Percentiles rank a stretch among this genome's conserved stretches.
phyloP scores from a whole-genome alignment of 2,113 vertebrate species.

The Chascanopsetta lugubris region DNA sequence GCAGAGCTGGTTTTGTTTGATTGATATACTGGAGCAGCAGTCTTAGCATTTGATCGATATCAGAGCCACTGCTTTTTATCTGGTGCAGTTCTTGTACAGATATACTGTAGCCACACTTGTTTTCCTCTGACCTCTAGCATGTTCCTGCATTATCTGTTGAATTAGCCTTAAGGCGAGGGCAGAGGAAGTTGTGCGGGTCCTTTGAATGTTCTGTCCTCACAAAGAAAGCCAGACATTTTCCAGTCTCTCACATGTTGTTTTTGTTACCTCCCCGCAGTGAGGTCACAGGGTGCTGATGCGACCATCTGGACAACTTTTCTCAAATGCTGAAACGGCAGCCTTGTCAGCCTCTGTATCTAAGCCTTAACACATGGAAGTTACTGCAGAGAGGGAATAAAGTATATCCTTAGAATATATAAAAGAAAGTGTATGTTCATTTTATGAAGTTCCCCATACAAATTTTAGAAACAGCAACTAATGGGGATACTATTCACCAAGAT shows the following conservation, averaged over 20 bases:
- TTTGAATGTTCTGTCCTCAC: not conserved
- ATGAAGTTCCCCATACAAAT: too few species aligned
- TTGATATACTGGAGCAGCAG: conserved; percentile 44
- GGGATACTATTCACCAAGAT: too few species aligned
- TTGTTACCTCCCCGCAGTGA: not conserved
- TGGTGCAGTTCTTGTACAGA: conserved; percentile 27
- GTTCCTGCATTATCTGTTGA: conserved; percentile 5
- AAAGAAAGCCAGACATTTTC: not conserved
- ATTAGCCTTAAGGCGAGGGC: not conserved
- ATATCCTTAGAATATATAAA: too few species aligned
- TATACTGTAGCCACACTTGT: conserved; percentile 24
- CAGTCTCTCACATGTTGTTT: not conserved
- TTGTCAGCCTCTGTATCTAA: not conserved
- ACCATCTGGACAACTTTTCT: not conserved
- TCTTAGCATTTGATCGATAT: conserved; percentile 61
- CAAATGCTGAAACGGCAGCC: not conserved
- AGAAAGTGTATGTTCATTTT: too few species aligned
- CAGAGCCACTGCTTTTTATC: conserved; percentile 49
- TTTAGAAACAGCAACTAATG: too few species aligned
- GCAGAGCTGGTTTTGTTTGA: conserved; percentile 38
- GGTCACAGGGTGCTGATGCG: not conserved
- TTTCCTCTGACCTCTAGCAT: conserved; percentile 32
- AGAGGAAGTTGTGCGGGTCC: not conserved
- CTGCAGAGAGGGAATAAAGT: too few species aligned
- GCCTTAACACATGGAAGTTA: not conserved